These are phyloP conservation scores for Thripadectes ignobilis DNA, from an alignment of 2,797 vertebrate species.

Conservation along the genomic window DNA sequence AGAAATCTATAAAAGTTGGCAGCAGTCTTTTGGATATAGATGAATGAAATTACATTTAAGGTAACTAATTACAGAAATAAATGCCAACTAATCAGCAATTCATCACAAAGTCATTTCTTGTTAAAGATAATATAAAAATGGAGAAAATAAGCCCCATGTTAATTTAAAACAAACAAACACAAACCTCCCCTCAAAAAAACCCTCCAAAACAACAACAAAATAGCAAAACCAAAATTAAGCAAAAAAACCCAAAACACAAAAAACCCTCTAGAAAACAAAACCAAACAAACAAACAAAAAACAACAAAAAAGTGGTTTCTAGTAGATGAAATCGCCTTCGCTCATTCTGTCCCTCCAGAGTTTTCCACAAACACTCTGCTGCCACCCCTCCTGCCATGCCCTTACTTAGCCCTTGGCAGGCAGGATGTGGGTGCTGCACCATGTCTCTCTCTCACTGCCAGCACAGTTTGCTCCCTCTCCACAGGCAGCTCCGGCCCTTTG, in stretches of 20 bases:
- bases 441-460: not conserved
- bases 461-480: too few relatives aligned
- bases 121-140: not conserved
- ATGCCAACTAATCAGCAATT: not conserved
- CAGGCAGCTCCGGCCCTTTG: not conserved
- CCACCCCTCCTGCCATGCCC: not conserved
- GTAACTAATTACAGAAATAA: not conserved
- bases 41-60: not conserved
- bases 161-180: too few relatives aligned
- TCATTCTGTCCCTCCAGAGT: not conserved
- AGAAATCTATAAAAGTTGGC: not conserved
- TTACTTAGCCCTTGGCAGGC: not conserved
- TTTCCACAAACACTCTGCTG: rapidly evolving
- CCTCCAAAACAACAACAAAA: not conserved
- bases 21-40: not conserved
- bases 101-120: not conserved
- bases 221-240: too few relatives aligned
- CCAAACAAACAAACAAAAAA: too few relatives aligned
- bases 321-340: rapidly evolving
- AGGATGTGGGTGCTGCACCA: rapidly evolving
- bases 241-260: too few relatives aligned
- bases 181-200: too few relatives aligned
- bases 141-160: rapidly evolving
- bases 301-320: too few relatives aligned
- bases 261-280: too few relatives aligned